Evolutionary conservation across 1,140 invertebrate genomes (phyloP), one percentile per base, ranked within the genome.

Genomic region (Liolophura sinensis): DNA sequence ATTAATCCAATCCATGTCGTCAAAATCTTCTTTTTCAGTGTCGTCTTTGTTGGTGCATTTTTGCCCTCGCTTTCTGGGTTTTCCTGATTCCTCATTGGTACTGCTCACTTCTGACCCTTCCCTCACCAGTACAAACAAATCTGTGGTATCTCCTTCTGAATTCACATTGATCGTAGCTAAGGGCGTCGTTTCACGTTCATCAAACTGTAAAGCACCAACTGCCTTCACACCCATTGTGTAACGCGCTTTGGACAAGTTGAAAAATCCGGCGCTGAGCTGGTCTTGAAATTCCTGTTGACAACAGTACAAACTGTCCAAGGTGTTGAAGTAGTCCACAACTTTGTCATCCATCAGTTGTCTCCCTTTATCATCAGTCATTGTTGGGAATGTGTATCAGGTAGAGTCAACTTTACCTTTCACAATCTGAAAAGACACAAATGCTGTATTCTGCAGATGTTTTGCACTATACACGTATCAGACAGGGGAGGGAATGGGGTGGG

Each of bases 141-240:
- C 31, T 3, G 31, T 40, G 16, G 25, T 6, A 52, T 14, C 15
- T 15, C 12, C 22, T 18, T 60, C 58, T 27, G 58, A 50, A 6
- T 63, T 40, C 0, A 67, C 48, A 14, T 61, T 11, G 24, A 75
- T 66, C n/a, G 61, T 57, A n/a, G 58, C 50, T 0, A 62, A 60
- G 22, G 74, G 65, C 22, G 18, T 40, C 70, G 74, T 76, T n/a
- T 72, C 63, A 31, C 62, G 56, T 25, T 70, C 65, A 49, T 72
- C 57, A 40, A 69, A 71, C 52, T 78, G 74, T 51, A 64, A 62
- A 3, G 52, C 15, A 7, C 70, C 55, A 11, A 78, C 68, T 47
- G 68, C 65, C 22, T 73, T 74, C 6, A 60, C 56, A 9, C 76
- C 76, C 71, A 76, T 76, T 27, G 52, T 73, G 60, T 78, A 78